Conservation (phyloP, 2,113 vertebrate genomes). For the Perca schrenkii region DNA sequence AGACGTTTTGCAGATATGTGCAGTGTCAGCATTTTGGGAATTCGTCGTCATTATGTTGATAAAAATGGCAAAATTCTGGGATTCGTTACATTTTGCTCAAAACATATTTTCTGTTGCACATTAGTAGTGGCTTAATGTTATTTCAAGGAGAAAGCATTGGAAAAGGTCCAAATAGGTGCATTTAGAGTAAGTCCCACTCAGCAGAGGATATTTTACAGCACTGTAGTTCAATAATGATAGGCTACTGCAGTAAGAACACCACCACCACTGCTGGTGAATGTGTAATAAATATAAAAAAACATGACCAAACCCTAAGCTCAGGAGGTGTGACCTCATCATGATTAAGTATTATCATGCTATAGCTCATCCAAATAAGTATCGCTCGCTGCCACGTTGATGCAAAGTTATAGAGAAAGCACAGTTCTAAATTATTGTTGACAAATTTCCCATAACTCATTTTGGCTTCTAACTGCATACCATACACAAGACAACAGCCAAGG, state of each 20-base stretch:
- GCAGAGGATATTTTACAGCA: not conserved
- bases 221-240: slow-evolving; percentile 1
- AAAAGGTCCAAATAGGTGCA: not conserved
- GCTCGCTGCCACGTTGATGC: not conserved
- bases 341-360: slow-evolving; percentile 27
- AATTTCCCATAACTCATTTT: slow-evolving; percentile 69
- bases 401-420: slow-evolving; percentile 37
- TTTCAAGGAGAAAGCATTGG: not conserved
- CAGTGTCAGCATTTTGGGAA: too few relatives aligned
- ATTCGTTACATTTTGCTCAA: not conserved
- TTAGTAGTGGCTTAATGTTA: not conserved
- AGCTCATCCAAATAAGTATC: not conserved
- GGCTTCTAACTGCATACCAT: slow-evolving; percentile 67
- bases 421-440: slow-evolving; percentile 57
- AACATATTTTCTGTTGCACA: not conserved
- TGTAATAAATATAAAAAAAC: not conserved
- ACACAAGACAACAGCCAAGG: slow-evolving; percentile 76
- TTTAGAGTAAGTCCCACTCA: slow-evolving; percentile 1
- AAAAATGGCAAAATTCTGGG: not conserved
- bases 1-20: not conserved
- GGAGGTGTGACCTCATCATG: slow-evolving; percentile 18
- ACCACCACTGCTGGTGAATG: not conserved
- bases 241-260: slow-evolving; percentile 25
- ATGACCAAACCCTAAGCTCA: slow-evolving; percentile 5
- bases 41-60: not conserved